These are phyloP conservation scores for Masticophis lateralis DNA, from an alignment of 2,797 vertebrate species.

Conservation along the genomic window DNA sequence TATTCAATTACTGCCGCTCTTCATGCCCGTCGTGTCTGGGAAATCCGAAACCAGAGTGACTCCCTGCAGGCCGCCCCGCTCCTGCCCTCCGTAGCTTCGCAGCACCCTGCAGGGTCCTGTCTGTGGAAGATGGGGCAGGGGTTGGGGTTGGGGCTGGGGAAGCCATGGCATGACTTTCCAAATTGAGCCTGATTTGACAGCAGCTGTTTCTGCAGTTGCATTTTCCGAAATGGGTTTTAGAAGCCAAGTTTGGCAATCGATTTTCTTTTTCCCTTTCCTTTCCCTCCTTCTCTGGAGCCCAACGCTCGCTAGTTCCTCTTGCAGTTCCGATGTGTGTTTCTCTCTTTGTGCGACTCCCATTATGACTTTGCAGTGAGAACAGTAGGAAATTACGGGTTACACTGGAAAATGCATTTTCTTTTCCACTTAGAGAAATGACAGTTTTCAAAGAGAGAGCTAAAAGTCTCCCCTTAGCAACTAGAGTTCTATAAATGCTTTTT, in stretches of 20 bases:
- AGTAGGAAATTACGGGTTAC: constrained; percentile 62
- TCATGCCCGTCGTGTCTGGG: constrained; percentile 49
- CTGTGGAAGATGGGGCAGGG: constrained; percentile 29
- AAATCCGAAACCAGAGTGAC: constrained; percentile 60
- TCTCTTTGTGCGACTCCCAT: constrained; percentile 59
- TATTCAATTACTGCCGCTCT: constrained; percentile 65
- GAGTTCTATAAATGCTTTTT: constrained; percentile 28
- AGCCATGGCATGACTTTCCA: constrained; percentile 51
- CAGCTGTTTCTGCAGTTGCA: constrained; percentile 34
- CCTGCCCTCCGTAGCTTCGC: constrained; percentile 36
- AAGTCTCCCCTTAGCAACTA: constrained; percentile 52
- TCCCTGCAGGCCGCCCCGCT: constrained; percentile 46
- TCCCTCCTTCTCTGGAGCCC: constrained; percentile 29
- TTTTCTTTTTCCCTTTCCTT: constrained; percentile 21
- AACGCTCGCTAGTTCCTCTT: background rate
- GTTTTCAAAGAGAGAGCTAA: constrained; percentile 62
- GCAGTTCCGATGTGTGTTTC: constrained; percentile 50
- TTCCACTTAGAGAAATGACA: constrained; percentile 61
- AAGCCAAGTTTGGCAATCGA: constrained; percentile 17
- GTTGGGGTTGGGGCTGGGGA: constrained; percentile 1
- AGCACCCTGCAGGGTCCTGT: constrained; percentile 52
- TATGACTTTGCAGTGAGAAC: constrained; percentile 55
- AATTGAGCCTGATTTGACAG: constrained; percentile 55
- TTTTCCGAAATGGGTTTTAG: constrained; percentile 46
- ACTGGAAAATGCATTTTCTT: constrained; percentile 63